Conservation (phyloP, 1,140 invertebrate species). For the Ptiloglossa arizonensis region DNA sequence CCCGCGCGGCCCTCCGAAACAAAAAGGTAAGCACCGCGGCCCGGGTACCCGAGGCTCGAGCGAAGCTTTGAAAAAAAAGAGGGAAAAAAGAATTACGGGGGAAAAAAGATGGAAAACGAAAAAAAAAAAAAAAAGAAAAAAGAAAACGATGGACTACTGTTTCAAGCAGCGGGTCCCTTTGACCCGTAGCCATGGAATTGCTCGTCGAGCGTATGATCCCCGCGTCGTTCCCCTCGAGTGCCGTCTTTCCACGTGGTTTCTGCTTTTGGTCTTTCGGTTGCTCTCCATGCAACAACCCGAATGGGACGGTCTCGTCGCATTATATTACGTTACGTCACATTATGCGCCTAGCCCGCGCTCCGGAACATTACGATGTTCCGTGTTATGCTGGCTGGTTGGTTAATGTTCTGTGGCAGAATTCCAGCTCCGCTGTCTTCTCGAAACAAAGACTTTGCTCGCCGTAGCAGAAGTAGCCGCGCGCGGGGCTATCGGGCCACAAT, state of each 20-base stretch:
- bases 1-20: too few species aligned
- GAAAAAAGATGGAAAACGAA: too few species aligned
- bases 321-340: conserved; percentile 61
- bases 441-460: conserved; percentile 68
- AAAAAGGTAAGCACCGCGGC: not conserved
- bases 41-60: too few species aligned
- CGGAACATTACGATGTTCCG: conserved; percentile 65
- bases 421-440: conserved; percentile 62
- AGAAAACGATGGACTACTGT: conserved; percentile 5
- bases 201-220: conserved; percentile 37
- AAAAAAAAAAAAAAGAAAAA: too few species aligned
- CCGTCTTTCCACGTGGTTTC: conserved; percentile 49
- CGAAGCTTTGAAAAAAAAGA: conserved; percentile 14
- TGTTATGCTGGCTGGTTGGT: conserved; percentile 69
- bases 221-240: conserved; percentile 21
- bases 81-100: too few species aligned
- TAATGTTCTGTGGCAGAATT: conserved; percentile 75
- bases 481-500: conserved; percentile 38
- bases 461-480: conserved; percentile 34
- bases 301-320: conserved; percentile 18
- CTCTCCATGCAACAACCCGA: conserved; percentile 33
- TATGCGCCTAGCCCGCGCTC: conserved; percentile 40
- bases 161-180: conserved; percentile 7
- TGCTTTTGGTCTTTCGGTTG: conserved; percentile 40
- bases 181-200: conserved; percentile 37